Percentiles rank a stretch among this genome's conserved stretches.
Conservation (phyloP, 2,113 vertebrate species). For the Holacanthus passer region DNA sequence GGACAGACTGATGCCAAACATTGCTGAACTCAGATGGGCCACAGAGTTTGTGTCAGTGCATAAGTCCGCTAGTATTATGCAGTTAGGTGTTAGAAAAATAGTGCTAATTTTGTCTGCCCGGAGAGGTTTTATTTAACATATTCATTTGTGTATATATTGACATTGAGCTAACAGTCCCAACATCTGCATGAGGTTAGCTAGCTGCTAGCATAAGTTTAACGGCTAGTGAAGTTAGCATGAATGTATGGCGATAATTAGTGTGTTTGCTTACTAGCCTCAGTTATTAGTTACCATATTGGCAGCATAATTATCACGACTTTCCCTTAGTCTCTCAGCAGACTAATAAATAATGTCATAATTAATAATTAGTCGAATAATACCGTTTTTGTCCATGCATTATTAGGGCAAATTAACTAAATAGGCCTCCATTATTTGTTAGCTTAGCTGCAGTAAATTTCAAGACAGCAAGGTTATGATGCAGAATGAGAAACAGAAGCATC, state of each 20-base stretch:
- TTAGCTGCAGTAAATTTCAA: not conserved
- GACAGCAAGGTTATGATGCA: slow-evolving; percentile 79
- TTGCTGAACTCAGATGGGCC: not conserved
- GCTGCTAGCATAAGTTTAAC: slow-evolving; percentile 2
- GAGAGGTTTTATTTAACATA: not conserved
- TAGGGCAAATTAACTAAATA: not conserved
- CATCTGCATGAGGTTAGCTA: not conserved
- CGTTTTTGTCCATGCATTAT: no score
- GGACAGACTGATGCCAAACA: slow-evolving; percentile 66
- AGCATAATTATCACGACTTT: no score
- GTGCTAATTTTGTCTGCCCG: not conserved
- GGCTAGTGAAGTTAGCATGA: slow-evolving; percentile 32
- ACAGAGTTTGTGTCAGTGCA: not conserved
- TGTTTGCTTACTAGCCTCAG: not conserved
- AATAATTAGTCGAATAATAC: no score
- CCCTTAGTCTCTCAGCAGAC: not conserved
- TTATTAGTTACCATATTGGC: not conserved
- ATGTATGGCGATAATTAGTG: not conserved
- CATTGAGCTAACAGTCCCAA: not conserved
- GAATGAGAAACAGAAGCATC: slow-evolving; percentile 75
- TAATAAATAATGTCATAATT: no score
- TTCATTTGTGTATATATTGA: not conserved
- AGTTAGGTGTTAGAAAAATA: not conserved
- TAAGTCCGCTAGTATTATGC: not conserved
- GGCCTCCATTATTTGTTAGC: not conserved